phyloP scores from a whole-genome alignment of 2,113 vertebrate genomes.

The Loxodonta africana region DNA sequence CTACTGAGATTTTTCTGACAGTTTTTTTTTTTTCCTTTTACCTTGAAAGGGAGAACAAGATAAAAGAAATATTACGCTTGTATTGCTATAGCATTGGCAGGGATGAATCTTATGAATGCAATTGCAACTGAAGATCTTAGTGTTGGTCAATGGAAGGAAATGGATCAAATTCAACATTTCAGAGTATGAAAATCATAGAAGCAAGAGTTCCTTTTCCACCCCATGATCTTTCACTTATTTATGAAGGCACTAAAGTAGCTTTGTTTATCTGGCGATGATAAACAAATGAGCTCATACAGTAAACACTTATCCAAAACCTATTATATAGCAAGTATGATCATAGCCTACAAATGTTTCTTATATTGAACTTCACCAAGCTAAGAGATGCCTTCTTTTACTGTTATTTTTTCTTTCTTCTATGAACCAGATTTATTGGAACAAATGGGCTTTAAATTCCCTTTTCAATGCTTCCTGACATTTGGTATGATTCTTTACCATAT shows the following conservation, averaged over 20 bases:
- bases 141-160: neutral
- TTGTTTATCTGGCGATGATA: neutral
- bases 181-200: neutral
- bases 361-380: neutral
- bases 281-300: neutral
- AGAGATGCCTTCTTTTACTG: neutral
- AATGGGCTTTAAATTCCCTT: neutral
- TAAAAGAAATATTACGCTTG: slow-evolving; percentile 36
- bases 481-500: neutral
- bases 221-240: neutral
- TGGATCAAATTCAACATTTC: neutral
- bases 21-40: slow-evolving; percentile 73
- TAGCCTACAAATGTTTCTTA: neutral
- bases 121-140: neutral
- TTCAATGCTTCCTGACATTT: neutral
- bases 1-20: slow-evolving; percentile 55
- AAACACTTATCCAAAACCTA: neutral
- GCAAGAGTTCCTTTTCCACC: neutral
- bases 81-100: neutral
- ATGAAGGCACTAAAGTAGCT: neutral
- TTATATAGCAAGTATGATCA: neutral
- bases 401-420: neutral
- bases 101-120: neutral
- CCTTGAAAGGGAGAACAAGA: slow-evolving; percentile 45
- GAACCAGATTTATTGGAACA: neutral